These are phyloP conservation scores for Euphonia xanthogaster DNA, from an alignment of 2,797 vertebrate genomes.

Conservation along the genomic window DNA sequence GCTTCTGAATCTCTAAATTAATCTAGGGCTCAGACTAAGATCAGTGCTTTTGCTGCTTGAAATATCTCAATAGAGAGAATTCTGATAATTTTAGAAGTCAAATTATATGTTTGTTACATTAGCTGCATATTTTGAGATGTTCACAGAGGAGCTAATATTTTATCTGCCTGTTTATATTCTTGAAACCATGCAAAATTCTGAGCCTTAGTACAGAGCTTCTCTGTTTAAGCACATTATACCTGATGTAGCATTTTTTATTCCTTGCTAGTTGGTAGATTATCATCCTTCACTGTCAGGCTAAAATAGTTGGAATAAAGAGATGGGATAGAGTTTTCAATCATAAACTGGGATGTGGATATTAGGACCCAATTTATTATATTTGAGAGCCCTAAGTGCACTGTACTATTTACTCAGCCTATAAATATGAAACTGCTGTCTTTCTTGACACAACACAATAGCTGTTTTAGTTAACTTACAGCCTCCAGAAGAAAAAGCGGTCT, in stretches of 20 bases:
- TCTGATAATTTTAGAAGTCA: neutral
- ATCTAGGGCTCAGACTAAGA: neutral
- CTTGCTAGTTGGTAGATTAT: neutral
- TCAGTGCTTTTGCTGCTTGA: neutral
- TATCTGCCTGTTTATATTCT: neutral
- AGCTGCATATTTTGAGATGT: neutral
- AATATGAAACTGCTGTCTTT: neutral
- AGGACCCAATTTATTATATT: neutral
- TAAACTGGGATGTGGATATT: neutral
- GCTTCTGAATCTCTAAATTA: neutral
- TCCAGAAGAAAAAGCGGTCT: neutral
- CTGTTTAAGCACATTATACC: neutral
- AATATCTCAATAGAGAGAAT: neutral
- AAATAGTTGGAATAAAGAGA: neutral
- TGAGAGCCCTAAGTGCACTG: neutral
- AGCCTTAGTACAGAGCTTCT: neutral
- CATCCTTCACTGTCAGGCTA: neutral
- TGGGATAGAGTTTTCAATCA: neutral
- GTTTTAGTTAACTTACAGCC: neutral
- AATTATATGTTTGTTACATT: neutral
- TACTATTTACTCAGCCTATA: neutral
- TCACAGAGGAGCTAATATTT: neutral
- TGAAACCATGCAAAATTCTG: neutral
- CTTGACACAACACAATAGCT: neutral
- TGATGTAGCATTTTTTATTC: neutral